A percentile compares a stretch with the other conserved stretches of the same genome.
phyloP scores from a whole-genome alignment of 2,888 invertebrate genomes.

The Ashinkailepas kermadecensis region DNA sequence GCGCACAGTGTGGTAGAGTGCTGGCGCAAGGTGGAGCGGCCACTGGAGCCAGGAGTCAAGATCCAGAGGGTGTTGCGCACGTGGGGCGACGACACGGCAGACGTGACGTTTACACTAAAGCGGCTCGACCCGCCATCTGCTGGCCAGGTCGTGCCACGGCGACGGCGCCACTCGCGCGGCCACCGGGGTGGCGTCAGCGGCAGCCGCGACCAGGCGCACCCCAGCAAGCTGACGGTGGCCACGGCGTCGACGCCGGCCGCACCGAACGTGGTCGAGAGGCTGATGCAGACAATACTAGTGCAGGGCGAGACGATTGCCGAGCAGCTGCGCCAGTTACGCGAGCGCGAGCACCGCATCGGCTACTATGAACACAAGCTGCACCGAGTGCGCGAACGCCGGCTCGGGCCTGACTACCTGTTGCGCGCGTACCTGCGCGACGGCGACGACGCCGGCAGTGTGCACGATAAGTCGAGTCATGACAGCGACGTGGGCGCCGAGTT shows the following conservation, averaged over 20 bases:
- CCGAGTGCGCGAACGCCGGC: slow-evolving; percentile 60
- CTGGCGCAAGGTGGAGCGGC: slow-evolving; percentile 59
- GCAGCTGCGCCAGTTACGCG: slow-evolving; percentile 46
- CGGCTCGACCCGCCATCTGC: slow-evolving; percentile 24
- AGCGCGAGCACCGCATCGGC: slow-evolving; percentile 69
- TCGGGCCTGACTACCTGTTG: slow-evolving; percentile 69
- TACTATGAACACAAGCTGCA: slow-evolving; percentile 70
- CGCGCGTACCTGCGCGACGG: slow-evolving; percentile 61
- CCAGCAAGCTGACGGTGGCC: background rate
- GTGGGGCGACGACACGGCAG: slow-evolving; percentile 31
- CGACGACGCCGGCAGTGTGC: slow-evolving; percentile 28
- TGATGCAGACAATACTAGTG: slow-evolving; percentile 20
- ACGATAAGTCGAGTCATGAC: slow-evolving; percentile 15
- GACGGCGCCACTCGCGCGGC: slow-evolving; percentile 26
- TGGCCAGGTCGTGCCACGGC: slow-evolving; percentile 25
- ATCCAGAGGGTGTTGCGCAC: slow-evolving; percentile 30
- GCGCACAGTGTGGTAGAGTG: slow-evolving; percentile 67
- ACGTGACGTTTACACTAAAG: slow-evolving; percentile 32
- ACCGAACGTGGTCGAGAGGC: slow-evolving; percentile 5
- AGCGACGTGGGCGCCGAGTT: slow-evolving; percentile 15
- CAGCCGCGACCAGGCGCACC: slow-evolving; percentile 10
- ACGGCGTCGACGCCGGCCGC: background rate
- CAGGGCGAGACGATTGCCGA: slow-evolving; percentile 47
- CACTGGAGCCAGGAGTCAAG: slow-evolving; percentile 24
- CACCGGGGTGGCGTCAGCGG: background rate